Percentiles rank a stretch among this genome's conserved stretches.
Evolutionary conservation across 2,113 vertebrate species (phyloP).

Genomic region (Ameiurus melas): DNA sequence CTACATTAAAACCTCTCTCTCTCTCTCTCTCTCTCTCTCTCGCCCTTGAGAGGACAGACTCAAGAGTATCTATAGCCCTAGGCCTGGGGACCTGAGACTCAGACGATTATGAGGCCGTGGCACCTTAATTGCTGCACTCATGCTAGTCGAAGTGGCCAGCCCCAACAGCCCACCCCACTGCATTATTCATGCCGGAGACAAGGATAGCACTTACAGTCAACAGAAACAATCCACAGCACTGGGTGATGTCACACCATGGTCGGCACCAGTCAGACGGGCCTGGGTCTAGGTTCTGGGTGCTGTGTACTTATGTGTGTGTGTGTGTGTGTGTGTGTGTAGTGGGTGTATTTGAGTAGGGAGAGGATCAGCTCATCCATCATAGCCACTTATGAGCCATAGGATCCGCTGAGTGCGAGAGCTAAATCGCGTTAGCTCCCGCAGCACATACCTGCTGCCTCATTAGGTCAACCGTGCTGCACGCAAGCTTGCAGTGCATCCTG

Average conservation of each 20-base stretch:
- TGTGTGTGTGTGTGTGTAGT: constrained; percentile 37
- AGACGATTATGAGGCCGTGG: constrained; percentile 52
- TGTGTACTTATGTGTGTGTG: constrained; percentile 16
- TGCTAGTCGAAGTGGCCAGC: constrained; percentile 54
- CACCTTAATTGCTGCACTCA: constrained; percentile 63
- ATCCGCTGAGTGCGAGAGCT: constrained; percentile 69
- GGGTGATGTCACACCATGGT: constrained; percentile 54
- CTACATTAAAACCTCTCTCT: constrained; percentile 45
- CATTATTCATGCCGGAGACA: constrained; percentile 64
- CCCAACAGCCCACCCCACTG: constrained; percentile 56
- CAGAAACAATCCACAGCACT: constrained; percentile 53
- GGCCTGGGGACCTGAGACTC: constrained; percentile 44
- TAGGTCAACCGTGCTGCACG: constrained; percentile 66
- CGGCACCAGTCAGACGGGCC: constrained; percentile 52
- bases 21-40: constrained; percentile 53
- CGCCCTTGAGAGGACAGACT: constrained; percentile 66
- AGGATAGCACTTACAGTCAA: constrained; percentile 59
- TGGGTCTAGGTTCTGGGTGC: constrained; percentile 41
- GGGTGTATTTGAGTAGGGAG: constrained; percentile 48
- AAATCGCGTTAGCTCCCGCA: constrained; percentile 76
- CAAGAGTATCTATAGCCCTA: constrained; percentile 43
- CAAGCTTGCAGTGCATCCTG: constrained; percentile 38
- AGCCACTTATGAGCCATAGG: constrained; percentile 76
- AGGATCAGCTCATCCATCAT: constrained; percentile 77
- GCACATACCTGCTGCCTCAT: constrained; percentile 76